Percentiles rank a stretch among this genome's conserved stretches.
Evolutionary conservation across 2,888 invertebrate genomes (phyloP).

Genomic region (Empis livida): DNA sequence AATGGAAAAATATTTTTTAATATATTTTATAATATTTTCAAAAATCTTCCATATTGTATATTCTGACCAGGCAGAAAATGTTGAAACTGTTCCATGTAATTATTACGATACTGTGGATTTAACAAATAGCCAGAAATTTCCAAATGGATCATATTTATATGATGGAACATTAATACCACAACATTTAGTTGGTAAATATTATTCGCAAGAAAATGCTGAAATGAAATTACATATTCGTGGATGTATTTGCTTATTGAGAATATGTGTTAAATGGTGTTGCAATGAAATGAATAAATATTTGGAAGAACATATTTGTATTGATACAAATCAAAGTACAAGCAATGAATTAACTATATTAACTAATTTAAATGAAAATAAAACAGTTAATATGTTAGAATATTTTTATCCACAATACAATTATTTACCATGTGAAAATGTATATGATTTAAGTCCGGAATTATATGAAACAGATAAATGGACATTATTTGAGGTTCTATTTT

Average conservation of each 20-base stretch:
- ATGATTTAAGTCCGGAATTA: background rate
- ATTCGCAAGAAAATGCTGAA: background rate
- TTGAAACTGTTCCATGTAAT: conserved; percentile 12
- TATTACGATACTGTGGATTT: conserved; percentile 21
- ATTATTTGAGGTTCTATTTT: conserved; percentile 4
- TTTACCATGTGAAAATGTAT: background rate
- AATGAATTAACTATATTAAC: too few relatives aligned
- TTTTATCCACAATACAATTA: background rate
- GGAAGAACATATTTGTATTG: too few relatives aligned
- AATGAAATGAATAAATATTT: background rate
- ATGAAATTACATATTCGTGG: conserved; percentile 21
- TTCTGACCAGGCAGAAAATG: too few relatives aligned
- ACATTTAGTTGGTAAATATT: background rate
- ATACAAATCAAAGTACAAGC: too few relatives aligned
- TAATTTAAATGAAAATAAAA: too few relatives aligned
- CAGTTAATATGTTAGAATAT: background rate
- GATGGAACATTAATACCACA: conserved; percentile 17
- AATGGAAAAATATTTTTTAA: too few relatives aligned
- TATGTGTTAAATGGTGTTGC: background rate
- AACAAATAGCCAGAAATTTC: conserved; percentile 4
- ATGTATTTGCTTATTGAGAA: conserved; percentile 18
- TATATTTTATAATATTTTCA: too few relatives aligned
- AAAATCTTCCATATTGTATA: too few relatives aligned
- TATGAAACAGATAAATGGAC: background rate
- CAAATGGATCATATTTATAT: conserved; percentile 19